These are phyloP conservation scores for Cyanoramphus novaezelandiae DNA, from an alignment of 2,113 vertebrate species.

Conservation along the genomic window DNA sequence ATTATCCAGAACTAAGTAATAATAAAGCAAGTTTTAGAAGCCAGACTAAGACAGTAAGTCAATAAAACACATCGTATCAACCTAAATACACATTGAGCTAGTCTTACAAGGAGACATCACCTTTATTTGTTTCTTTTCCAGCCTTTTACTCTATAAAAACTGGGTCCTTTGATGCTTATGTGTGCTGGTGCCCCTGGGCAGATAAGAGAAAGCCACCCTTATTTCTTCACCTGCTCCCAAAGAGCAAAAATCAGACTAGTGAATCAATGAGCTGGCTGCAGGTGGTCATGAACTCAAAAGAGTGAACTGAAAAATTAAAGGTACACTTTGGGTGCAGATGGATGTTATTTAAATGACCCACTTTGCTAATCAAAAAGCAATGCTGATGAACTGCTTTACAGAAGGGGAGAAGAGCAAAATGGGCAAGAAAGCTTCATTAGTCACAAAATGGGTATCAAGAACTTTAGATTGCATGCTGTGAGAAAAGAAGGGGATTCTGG, in stretches of 20 bases:
- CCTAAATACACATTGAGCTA: not conserved
- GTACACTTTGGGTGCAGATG: not conserved
- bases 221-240: not conserved
- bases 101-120: not conserved
- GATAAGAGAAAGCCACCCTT: not conserved
- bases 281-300: not conserved
- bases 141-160: not conserved
- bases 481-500: not conserved
- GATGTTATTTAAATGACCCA: not conserved
- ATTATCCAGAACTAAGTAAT: not conserved
- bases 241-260: not conserved
- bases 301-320: not conserved
- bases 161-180: not conserved
- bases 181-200: not conserved
- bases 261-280: not conserved
- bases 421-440: not conserved
- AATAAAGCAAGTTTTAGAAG: not conserved
- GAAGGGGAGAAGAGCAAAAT: not conserved
- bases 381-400: not conserved
- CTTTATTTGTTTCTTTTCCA: not conserved
- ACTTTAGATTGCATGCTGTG: not conserved
- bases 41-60: not conserved
- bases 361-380: not conserved
- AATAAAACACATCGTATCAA: not conserved
- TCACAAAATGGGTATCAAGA: not conserved